phyloP scores from a whole-genome alignment of 1,140 invertebrate species.

The fruit fly (Drosophila melanogaster) region Release_6_plus_ISO1_MT NC_004354.4:16617001-16617500 shows the following conservation, averaged over 20 bases:
- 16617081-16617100: background rate
- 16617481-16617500: slow-evolving; percentile 74
- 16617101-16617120: slow-evolving; percentile 2
- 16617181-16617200: background rate
- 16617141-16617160: background rate
- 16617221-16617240: too few species aligned
- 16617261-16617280: too few species aligned
- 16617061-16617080: slow-evolving; percentile 44
- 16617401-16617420: slow-evolving; percentile 1
- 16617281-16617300: too few species aligned
- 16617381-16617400: slow-evolving; percentile 1
- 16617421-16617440: slow-evolving; percentile 12
- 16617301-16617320: background rate
- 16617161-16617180: background rate
- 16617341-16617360: background rate
- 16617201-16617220: too few species aligned
- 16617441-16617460: slow-evolving; percentile 66
- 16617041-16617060: slow-evolving; percentile 69
- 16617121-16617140: background rate
- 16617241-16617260: too few species aligned
- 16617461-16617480: slow-evolving; percentile 80
- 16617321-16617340: background rate
- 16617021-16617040: slow-evolving; percentile 52
- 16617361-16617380: slow-evolving; percentile 35
- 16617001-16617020: background rate